These are phyloP conservation scores for Enteromius mattozi DNA, from an alignment of 2,797 vertebrate species.

Conservation along the genomic window DNA sequence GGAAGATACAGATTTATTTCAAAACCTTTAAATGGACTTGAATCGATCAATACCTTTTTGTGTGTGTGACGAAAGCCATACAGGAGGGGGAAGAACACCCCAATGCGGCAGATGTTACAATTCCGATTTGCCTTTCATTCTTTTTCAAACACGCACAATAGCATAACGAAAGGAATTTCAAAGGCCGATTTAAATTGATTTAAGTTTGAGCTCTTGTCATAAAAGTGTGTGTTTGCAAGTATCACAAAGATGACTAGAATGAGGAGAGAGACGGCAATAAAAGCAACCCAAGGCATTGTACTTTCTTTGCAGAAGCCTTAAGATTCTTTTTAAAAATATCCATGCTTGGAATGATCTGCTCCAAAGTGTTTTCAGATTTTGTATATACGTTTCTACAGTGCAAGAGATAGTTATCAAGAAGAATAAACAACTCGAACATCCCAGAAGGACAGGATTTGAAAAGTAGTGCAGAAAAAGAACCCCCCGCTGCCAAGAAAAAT, in stretches of 20 bases:
- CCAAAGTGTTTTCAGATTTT: slow-evolving; percentile 78
- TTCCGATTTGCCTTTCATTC: slow-evolving; percentile 80
- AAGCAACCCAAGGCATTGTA: slow-evolving; percentile 78
- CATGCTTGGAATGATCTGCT: slow-evolving; percentile 76
- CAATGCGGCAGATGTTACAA: slow-evolving; percentile 81
- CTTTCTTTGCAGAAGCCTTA: slow-evolving; percentile 75
- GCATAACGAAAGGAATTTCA: slow-evolving; percentile 82
- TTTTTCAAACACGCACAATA: slow-evolving; percentile 79
- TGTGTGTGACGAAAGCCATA: slow-evolving; percentile 76
- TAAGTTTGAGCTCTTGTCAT: slow-evolving; percentile 81
- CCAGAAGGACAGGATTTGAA: slow-evolving; percentile 74
- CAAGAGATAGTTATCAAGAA: slow-evolving; percentile 76
- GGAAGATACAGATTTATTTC: slow-evolving; percentile 77
- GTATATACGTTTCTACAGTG: slow-evolving; percentile 56
- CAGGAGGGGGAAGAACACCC: slow-evolving; percentile 57
- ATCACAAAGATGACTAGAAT: slow-evolving; percentile 78
- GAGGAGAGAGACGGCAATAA: slow-evolving; percentile 69
- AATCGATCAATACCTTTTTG: slow-evolving; percentile 82
- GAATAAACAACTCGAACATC: slow-evolving; percentile 80
- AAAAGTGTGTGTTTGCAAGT: slow-evolving; percentile 80
- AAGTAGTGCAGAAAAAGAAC: slow-evolving; percentile 72
- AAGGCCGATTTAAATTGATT: slow-evolving; percentile 84
- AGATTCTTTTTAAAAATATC: slow-evolving; percentile 69
- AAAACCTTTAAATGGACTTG: slow-evolving; percentile 79
- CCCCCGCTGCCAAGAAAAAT: slow-evolving; percentile 74